A percentile compares a stretch with the other conserved stretches of the same genome.
These are phyloP conservation scores for Pseudomugil tenellus DNA, from an alignment of 2,797 vertebrate genomes.

Conservation along the genomic window DNA sequence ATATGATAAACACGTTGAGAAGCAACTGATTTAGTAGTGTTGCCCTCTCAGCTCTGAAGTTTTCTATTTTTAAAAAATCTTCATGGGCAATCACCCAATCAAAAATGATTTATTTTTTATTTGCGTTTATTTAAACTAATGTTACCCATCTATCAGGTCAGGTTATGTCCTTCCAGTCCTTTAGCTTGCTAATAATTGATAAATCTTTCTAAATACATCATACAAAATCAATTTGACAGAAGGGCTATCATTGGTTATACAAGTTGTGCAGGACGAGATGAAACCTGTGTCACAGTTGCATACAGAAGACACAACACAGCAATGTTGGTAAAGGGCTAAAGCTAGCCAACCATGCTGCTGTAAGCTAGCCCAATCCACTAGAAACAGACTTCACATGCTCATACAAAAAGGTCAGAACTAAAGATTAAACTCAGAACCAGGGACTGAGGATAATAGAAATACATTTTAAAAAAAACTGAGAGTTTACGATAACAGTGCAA, in stretches of 20 bases:
- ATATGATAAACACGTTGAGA: not conserved
- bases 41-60: not conserved
- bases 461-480: not conserved
- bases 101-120: too few species aligned
- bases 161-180: not conserved
- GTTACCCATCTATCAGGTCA: not conserved
- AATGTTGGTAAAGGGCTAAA: not conserved
- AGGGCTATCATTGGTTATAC: not conserved
- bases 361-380: not conserved
- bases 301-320: not conserved
- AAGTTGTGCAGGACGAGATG: not conserved
- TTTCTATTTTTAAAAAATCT: not conserved
- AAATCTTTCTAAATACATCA: not conserved
- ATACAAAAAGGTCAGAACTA: not conserved
- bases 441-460: not conserved
- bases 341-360: not conserved
- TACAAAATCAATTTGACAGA: not conserved
- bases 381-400: not conserved
- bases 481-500: not conserved
- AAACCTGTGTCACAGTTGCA: not conserved
- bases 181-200: not conserved
- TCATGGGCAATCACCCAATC: too few species aligned
- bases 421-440: not conserved
- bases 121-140: not conserved
- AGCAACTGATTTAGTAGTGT: not conserved